These are phyloP conservation scores for Eulithis testata DNA, from an alignment of 2,888 invertebrate genomes.

Conservation along the genomic window DNA sequence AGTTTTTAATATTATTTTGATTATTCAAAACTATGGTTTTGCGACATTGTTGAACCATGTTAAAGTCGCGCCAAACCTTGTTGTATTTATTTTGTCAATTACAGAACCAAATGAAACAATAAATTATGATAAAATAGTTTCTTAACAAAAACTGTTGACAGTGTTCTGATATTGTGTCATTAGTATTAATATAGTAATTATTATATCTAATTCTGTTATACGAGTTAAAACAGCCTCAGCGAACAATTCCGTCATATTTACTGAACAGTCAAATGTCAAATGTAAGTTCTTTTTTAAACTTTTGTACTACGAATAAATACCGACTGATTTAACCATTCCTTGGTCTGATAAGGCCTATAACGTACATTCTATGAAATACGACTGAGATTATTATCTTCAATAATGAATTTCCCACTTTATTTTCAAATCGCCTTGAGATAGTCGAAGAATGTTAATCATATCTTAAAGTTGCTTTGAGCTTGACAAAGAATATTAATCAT, in stretches of 20 bases:
- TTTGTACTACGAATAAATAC: neutral
- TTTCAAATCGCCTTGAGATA: conserved; percentile 2
- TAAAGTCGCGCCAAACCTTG: neutral
- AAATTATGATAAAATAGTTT: neutral
- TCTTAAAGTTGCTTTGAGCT: neutral
- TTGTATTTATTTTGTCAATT: neutral
- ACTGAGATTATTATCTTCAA: conserved; percentile 23
- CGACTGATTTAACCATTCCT: conserved; percentile 22
- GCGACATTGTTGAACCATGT: too few species aligned
- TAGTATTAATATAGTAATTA: conserved; percentile 13
- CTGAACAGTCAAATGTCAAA: too few species aligned
- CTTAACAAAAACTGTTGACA: neutral
- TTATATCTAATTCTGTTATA: too few species aligned
- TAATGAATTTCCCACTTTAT: neutral
- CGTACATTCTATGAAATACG: conserved; percentile 15
- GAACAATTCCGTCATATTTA: too few species aligned
- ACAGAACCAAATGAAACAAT: conserved; percentile 6
- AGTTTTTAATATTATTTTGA: too few species aligned
- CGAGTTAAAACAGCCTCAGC: too few species aligned
- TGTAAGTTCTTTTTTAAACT: neutral
- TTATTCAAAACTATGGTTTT: too few species aligned
- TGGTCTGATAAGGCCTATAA: conserved; percentile 21
- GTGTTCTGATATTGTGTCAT: neutral
- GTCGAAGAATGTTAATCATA: conserved; percentile 1
- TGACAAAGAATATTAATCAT: too few species aligned